Percentiles rank a stretch among this genome's conserved stretches.
Evolutionary conservation across 2,113 vertebrate species (phyloP).

Genomic region (Symphodus melops): DNA sequence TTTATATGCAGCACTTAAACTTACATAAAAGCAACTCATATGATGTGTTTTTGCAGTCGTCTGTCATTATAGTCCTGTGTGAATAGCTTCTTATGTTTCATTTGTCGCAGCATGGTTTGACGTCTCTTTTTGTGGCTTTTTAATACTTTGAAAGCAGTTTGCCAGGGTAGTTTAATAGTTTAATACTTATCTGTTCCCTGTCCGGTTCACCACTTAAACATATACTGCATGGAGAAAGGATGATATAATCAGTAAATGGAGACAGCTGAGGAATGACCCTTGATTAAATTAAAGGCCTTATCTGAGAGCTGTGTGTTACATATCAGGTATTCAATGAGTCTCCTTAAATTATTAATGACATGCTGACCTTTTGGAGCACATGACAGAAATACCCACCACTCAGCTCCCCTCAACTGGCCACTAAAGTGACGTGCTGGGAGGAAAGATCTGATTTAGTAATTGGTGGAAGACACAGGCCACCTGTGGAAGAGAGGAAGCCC

Average conservation of each 20-base stretch:
- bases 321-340: constrained; percentile 44
- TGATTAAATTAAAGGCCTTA: constrained; percentile 29
- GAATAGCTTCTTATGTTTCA: constrained; percentile 29
- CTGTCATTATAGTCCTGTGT: constrained; percentile 19
- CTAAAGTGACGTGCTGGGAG: constrained; percentile 4
- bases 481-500: constrained; percentile 68
- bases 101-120: constrained; percentile 19
- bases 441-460: constrained; percentile 53
- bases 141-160: constrained; percentile 46
- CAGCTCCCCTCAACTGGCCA: background rate
- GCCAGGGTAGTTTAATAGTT: constrained; percentile 30
- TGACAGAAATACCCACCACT: constrained; percentile 27
- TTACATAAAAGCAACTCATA: constrained; percentile 5
- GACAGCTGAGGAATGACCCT: constrained; percentile 18
- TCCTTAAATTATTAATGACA: constrained; percentile 47
- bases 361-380: constrained; percentile 23
- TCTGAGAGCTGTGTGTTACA: constrained; percentile 30
- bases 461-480: constrained; percentile 59
- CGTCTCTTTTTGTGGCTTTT: constrained; percentile 47
- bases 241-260: constrained; percentile 44
- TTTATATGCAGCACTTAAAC: constrained; percentile 30
- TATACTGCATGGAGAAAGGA: constrained; percentile 38
- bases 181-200: constrained; percentile 31
- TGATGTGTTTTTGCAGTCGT: constrained; percentile 26
- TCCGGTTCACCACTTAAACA: constrained; percentile 56